Evolutionary conservation across 2,888 invertebrate species (phyloP).

Genomic region (Cryptus viduatorius): DNA sequence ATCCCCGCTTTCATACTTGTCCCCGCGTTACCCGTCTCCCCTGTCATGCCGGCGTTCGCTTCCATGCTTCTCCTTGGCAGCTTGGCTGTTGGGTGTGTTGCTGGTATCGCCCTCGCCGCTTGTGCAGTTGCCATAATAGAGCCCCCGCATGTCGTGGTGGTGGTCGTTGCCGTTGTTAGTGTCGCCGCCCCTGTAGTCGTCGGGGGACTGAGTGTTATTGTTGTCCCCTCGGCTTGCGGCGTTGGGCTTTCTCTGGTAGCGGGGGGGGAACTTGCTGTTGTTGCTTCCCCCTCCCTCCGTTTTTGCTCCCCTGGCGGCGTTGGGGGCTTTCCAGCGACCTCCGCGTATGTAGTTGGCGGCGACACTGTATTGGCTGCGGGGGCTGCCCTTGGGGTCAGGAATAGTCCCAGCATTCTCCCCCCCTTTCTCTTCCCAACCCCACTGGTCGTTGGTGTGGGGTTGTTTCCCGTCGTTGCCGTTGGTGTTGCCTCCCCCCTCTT

Average conservation of each 20-base stretch:
- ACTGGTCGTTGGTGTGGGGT: background rate
- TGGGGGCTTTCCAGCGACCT: background rate
- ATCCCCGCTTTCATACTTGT: no score
- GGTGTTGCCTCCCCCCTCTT: background rate
- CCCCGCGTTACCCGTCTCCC: no score
- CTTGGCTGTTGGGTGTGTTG: no score
- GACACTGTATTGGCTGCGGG: background rate
- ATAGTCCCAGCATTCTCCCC: background rate
- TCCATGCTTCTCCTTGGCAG: no score
- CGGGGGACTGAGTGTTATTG: background rate
- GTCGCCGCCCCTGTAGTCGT: background rate
- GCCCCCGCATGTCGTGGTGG: constrained; percentile 1
- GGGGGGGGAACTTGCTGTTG: background rate
- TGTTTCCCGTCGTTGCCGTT: background rate
- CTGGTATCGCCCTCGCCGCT: no score
- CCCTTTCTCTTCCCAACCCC: background rate
- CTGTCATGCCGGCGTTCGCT: no score
- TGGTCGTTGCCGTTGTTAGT: background rate
- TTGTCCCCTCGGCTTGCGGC: background rate
- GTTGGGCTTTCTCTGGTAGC: background rate
- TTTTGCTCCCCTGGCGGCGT: background rate
- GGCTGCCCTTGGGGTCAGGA: background rate
- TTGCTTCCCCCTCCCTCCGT: background rate
- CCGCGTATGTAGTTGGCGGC: background rate
- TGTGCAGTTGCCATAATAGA: background rate